A percentile compares a stretch with the other conserved stretches of the same genome.
These are phyloP conservation scores for Hestina assimilis DNA, from an alignment of 1,140 invertebrate genomes.

Conservation along the genomic window DNA sequence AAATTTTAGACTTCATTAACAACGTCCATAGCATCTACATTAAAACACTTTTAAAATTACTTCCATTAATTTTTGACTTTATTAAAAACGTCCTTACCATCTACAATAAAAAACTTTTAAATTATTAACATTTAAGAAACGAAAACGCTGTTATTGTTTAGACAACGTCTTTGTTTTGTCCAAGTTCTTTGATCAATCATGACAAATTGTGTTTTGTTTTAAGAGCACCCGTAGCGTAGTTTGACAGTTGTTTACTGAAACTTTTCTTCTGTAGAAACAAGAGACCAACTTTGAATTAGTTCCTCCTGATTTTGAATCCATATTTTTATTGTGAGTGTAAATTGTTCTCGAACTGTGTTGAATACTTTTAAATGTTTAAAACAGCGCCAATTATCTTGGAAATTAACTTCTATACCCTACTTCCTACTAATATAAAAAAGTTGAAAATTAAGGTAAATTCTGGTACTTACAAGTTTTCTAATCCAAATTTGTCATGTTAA, in stretches of 20 bases:
- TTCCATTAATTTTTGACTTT: no score
- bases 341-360: constrained; percentile 19
- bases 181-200: constrained; percentile 70
- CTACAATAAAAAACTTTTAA: not conserved
- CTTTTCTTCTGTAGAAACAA: constrained; percentile 47
- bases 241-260: constrained; percentile 59
- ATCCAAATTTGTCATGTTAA: no score
- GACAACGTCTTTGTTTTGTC: constrained; percentile 45
- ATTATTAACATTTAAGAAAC: not conserved
- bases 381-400: constrained; percentile 1
- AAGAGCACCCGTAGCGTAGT: constrained; percentile 51
- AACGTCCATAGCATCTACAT: not conserved
- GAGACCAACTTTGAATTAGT: constrained; percentile 55
- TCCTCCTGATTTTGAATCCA: constrained; percentile 42
- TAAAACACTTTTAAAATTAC: not conserved
- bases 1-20: no score
- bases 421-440: no score
- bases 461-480: no score
- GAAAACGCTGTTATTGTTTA: constrained; percentile 13
- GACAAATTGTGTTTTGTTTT: constrained; percentile 68
- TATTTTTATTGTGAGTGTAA: constrained; percentile 41
- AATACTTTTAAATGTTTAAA: constrained; percentile 15
- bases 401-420: not conserved
- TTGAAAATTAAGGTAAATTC: no score
- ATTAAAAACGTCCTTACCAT: not conserved